phyloP scores from a whole-genome alignment of 2,797 vertebrate genomes.

The Synanceia verrucosa region DNA sequence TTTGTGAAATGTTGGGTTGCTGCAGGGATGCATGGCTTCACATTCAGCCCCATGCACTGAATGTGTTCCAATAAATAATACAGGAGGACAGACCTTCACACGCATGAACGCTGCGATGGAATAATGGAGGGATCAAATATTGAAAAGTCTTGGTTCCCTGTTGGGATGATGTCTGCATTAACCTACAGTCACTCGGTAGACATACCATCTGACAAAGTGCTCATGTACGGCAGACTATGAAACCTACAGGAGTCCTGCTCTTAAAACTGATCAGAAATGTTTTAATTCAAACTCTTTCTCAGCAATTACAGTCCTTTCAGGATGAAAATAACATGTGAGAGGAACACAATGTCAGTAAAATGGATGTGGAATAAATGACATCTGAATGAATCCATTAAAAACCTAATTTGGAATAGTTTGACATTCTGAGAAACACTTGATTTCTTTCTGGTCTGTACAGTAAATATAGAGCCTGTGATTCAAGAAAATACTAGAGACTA shows the following conservation, averaged over 20 bases:
- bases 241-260: background rate
- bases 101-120: constrained; percentile 64
- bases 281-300: background rate
- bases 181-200: constrained; percentile 11
- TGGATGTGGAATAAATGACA: background rate
- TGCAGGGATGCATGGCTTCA: constrained; percentile 49
- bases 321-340: background rate
- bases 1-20: constrained; percentile 2
- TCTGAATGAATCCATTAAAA: background rate
- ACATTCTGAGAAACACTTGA: background rate
- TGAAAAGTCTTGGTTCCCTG: constrained; percentile 34
- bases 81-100: constrained; percentile 61
- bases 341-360: background rate
- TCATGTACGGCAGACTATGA: constrained; percentile 4
- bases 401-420: too few relatives aligned
- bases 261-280: background rate
- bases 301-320: background rate
- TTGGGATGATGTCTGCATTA: constrained; percentile 30
- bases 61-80: constrained; percentile 71
- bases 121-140: constrained; percentile 70
- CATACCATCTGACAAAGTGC: constrained; percentile 35
- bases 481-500: background rate
- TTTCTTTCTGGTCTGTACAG: background rate
- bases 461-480: background rate
- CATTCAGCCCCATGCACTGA: constrained; percentile 40